phyloP scores from a whole-genome alignment of 2,113 vertebrate species.

The Clinocottus analis region DNA sequence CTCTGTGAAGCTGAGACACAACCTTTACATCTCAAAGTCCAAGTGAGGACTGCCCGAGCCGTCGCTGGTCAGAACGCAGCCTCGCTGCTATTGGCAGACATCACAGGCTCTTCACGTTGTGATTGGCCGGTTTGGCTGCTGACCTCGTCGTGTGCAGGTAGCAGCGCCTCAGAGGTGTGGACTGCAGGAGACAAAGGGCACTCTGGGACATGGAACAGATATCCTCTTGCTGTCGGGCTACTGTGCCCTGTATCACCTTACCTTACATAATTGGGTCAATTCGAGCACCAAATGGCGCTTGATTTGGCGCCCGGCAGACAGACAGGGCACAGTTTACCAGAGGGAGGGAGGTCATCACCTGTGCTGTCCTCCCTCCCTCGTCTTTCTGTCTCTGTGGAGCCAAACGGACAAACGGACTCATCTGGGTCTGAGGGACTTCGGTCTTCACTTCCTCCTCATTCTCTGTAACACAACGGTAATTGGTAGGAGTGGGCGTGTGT shows the following conservation, averaged over 20 bases:
- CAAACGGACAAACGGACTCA: slow-evolving; percentile 63
- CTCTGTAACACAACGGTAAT: slow-evolving; percentile 78
- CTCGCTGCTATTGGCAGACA: slow-evolving; percentile 33
- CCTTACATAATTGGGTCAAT: slow-evolving; percentile 81
- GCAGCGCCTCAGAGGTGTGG: slow-evolving; percentile 66
- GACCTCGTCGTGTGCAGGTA: slow-evolving; percentile 49
- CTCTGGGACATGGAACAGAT: slow-evolving; percentile 68
- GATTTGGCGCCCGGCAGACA: slow-evolving; percentile 52
- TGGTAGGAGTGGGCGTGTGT: slow-evolving; percentile 80
- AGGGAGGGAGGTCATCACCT: slow-evolving; percentile 68
- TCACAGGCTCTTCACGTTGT: slow-evolving; percentile 21
- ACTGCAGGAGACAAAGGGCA: slow-evolving; percentile 75
- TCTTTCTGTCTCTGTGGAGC: slow-evolving; percentile 58
- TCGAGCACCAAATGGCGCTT: slow-evolving; percentile 78
- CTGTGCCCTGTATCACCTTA: slow-evolving; percentile 79
- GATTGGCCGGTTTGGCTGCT: slow-evolving; percentile 62
- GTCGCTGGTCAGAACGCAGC: slow-evolving; percentile 52
- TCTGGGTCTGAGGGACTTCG: slow-evolving; percentile 57
- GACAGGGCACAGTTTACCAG: slow-evolving; percentile 53
- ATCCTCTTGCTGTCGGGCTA: slow-evolving; percentile 72
- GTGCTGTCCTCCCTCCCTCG: slow-evolving; percentile 30
- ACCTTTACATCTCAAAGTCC: slow-evolving; percentile 74
- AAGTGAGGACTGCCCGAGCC: slow-evolving; percentile 42
- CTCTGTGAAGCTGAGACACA: slow-evolving; percentile 54
- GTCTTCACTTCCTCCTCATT: slow-evolving; percentile 69